Base-by-base conservation (phyloP, 2,888 invertebrate genomes). In the Mayetiola destructor region DNA sequence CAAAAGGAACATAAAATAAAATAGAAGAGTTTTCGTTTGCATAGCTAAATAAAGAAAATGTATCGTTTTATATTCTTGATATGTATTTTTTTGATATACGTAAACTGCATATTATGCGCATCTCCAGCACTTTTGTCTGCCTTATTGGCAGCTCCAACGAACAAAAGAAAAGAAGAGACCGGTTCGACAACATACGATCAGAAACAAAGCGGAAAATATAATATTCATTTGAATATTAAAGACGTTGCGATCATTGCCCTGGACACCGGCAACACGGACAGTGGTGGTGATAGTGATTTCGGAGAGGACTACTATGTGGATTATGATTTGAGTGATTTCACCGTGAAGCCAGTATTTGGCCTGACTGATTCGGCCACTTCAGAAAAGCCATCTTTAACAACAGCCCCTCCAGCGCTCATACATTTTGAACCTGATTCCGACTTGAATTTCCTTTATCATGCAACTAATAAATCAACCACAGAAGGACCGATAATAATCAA, bases 181-280 rank as follows among this genome's bases (percentile, higher is more conserved):
- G 48, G 48, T 48, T 48, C 27, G 27, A 54, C 52, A 1, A 37
- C 57, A 29, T 57, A 57, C 36, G 86, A 88, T 69, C 87, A 88
- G 69, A 78, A 83, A 48, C 88, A 89, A 73, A 80, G 78, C 3
- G 88, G 88, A 20, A 82, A 85, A 63, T 76, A 84, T 62, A 89
- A 89, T 70, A 81, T 89, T 62, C 85, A 85, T 66, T 75, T 89
- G 61, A 84, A 84, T 69, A 73, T 88, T 61, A 88, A 87, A 72
- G 84, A 88, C 70, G 76, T 88, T 61, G 80, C 84, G 65, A 78
- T 88, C 64, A 76, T 88, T 64, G 85, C 84, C 8, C 67, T 84
- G 61, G 79, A 80, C 63, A 78, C 56, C 35, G 59, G 56, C 14
- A 79, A 80, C 63, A n/a, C 27, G 12, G 56, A 42, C 21, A 21